phyloP scores from a whole-genome alignment of 2,797 vertebrate species.

The Clarias pachynema region DNA sequence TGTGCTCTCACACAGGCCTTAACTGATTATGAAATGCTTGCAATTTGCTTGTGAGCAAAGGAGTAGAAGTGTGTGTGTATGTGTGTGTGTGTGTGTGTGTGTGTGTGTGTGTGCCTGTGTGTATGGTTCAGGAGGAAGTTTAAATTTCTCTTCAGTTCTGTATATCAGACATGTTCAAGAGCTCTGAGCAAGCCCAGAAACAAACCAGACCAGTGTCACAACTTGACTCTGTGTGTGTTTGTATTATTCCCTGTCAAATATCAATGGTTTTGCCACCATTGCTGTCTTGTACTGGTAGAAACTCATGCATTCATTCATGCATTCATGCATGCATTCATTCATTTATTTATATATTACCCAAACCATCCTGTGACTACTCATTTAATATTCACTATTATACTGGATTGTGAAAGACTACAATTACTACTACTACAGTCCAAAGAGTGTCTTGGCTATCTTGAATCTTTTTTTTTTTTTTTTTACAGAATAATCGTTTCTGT shows the following conservation, averaged over 20 bases:
- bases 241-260: background rate
- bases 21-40: background rate
- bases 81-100: background rate
- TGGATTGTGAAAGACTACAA: background rate
- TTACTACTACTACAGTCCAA: background rate
- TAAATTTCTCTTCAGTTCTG: constrained; percentile 5
- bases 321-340: too few species aligned
- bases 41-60: background rate
- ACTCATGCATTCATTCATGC: background rate
- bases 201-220: constrained; percentile 54
- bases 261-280: too few species aligned
- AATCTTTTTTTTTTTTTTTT: background rate
- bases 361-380: background rate
- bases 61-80: background rate
- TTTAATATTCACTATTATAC: background rate
- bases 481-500: too few species aligned
- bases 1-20: background rate
- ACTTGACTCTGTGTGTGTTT: constrained; percentile 13
- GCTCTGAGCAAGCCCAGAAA: constrained; percentile 41
- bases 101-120: background rate
- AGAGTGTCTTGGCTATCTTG: background rate
- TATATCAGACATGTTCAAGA: constrained; percentile 21
- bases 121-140: constrained; percentile 21
- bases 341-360: too few species aligned
- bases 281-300: background rate